A percentile compares a stretch with the other conserved stretches of the same genome.
Evolutionary conservation across 2,888 invertebrate genomes (phyloP).

Genomic region (Rosalia funebris): DNA sequence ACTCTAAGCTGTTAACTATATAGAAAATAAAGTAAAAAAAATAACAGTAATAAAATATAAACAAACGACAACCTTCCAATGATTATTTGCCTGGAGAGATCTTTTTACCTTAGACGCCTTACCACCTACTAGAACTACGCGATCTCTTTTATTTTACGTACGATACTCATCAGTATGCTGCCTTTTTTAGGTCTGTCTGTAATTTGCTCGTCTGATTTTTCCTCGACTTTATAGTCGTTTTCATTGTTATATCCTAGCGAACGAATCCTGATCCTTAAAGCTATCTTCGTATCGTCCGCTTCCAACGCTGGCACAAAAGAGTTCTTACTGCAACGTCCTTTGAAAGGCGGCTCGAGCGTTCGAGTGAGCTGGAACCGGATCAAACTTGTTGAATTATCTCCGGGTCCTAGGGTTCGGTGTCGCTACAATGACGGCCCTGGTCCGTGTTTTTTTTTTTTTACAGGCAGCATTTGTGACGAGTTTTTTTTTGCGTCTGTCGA

Average conservation of each 20-base stretch:
- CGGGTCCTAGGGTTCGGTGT: background rate
- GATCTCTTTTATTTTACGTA: conserved; percentile 22
- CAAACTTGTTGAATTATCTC: background rate
- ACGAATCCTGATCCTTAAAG: too few species aligned
- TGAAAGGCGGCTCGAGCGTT: too few species aligned
- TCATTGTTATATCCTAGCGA: too few species aligned
- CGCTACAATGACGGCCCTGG: background rate
- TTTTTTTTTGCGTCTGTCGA: conserved; percentile 18
- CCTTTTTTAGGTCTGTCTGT: conserved; percentile 30
- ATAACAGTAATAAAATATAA: conserved; percentile 32
- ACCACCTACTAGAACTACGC: too few species aligned
- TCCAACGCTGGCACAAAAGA: too few species aligned
- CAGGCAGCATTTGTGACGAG: conserved; percentile 42
- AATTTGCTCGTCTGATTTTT: too few species aligned
- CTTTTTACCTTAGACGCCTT: conserved; percentile 37
- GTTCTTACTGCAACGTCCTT: too few species aligned
- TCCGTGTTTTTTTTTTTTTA: background rate
- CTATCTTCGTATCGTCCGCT: too few species aligned
- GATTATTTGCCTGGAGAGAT: conserved; percentile 33
- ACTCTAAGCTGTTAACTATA: conserved; percentile 33
- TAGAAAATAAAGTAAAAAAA: conserved; percentile 32
- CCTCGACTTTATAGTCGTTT: too few species aligned
- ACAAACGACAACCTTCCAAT: conserved; percentile 39
- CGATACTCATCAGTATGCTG: conserved; percentile 46
- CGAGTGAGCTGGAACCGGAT: too few species aligned